Evolutionary conservation across 2,797 vertebrate species (phyloP).

Genomic region (Chelidonichthys spinosus): DNA sequence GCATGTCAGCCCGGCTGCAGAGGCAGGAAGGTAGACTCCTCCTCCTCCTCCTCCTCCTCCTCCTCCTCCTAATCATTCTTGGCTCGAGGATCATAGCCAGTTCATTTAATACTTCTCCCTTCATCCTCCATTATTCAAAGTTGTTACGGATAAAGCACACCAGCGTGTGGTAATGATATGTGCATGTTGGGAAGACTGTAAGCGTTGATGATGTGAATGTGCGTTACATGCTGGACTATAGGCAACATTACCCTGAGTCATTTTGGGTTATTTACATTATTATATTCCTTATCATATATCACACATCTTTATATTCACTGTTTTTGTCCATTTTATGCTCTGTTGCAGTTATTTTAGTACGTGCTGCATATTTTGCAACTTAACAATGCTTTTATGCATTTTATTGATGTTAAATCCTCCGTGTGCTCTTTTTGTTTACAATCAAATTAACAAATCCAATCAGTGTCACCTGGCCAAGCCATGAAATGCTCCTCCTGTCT

Average conservation of each 20-base stretch:
- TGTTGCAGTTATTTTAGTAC: background rate
- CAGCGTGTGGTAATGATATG: constrained; percentile 21
- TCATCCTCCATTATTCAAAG: constrained; percentile 58
- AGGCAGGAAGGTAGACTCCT: constrained; percentile 48
- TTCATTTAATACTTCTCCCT: constrained; percentile 62
- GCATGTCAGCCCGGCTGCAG: background rate
- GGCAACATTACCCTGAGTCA: background rate
- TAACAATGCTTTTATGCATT: background rate
- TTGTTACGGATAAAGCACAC: constrained; percentile 34
- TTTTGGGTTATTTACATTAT: background rate
- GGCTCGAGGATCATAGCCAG: constrained; percentile 29
- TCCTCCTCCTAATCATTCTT: background rate
- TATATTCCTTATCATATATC: background rate
- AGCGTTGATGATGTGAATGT: constrained; percentile 16
- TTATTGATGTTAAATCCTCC: background rate
- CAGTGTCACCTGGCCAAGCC: background rate
- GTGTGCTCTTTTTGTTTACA: background rate
- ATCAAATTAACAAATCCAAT: background rate
- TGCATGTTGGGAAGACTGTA: constrained; percentile 7
- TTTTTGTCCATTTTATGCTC: background rate
- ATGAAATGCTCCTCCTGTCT: background rate
- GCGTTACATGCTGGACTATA: background rate
- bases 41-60: constrained; percentile 30
- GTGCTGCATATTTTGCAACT: background rate
- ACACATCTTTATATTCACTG: background rate